These are phyloP conservation scores for Scaptomyza pallida DNA, from an alignment of 1,140 invertebrate genomes.

Conservation along the genomic window DNA sequence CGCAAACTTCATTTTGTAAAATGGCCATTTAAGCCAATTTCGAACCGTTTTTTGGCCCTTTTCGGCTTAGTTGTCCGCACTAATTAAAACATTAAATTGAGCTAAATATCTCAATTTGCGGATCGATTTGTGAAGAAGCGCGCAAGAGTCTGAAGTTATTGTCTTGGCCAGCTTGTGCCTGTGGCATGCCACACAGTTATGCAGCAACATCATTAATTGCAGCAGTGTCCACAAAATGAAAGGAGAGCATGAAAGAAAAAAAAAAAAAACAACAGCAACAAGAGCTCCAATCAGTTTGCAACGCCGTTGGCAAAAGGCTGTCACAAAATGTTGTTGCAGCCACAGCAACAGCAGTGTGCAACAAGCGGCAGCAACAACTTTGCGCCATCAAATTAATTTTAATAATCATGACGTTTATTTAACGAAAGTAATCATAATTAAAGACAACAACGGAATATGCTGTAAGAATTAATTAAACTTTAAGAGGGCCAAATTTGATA, in stretches of 20 bases:
- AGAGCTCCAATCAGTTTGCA: constrained; percentile 42
- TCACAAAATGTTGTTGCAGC: constrained; percentile 39
- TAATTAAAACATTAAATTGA: constrained; percentile 51
- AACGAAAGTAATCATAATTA: constrained; percentile 49
- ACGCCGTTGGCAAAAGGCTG: constrained; percentile 40
- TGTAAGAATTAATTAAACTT: constrained; percentile 38
- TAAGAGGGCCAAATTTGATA: background rate
- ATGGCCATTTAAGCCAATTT: constrained; percentile 24
- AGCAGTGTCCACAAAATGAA: constrained; percentile 6
- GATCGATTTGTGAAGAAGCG: background rate
- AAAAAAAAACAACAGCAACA: constrained; percentile 6
- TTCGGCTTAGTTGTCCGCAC: constrained; percentile 6
- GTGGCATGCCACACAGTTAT: constrained; percentile 19
- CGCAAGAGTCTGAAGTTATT: background rate
- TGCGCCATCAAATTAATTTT: constrained; percentile 51
- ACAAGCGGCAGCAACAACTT: constrained; percentile 45
- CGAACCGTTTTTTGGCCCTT: background rate
- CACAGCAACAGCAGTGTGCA: constrained; percentile 4
- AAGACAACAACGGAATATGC: constrained; percentile 14
- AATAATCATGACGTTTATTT: constrained; percentile 52
- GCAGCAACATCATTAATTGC: constrained; percentile 45
- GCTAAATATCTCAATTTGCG: constrained; percentile 32
- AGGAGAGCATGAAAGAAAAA: background rate
- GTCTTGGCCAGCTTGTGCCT: constrained; percentile 19
- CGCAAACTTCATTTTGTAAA: constrained; percentile 35